Percentiles rank a stretch among this genome's conserved stretches.
These are phyloP conservation scores for Rhea americana DNA, from an alignment of 2,113 vertebrate genomes.

Conservation along the genomic window DNA sequence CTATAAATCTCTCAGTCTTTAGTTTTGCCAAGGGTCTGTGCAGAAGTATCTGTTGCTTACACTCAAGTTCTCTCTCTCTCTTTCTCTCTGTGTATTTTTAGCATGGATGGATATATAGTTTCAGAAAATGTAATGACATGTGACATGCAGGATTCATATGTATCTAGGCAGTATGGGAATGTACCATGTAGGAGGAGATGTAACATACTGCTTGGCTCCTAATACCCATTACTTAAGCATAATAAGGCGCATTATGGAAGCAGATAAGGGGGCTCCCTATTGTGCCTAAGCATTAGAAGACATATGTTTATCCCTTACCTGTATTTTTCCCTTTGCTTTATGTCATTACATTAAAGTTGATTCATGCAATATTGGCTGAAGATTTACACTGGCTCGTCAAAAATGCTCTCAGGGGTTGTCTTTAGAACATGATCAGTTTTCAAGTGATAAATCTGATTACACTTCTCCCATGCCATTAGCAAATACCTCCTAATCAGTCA, in stretches of 20 bases:
- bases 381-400: not conserved
- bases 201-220: conserved; percentile 70
- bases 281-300: conserved; percentile 48
- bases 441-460: not conserved
- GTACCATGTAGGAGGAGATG: conserved; percentile 68
- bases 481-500: not conserved
- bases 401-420: not conserved
- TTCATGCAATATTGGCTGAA: not conserved
- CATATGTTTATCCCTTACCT: conserved; percentile 47
- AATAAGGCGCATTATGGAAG: conserved; percentile 68
- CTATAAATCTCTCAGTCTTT: conserved; percentile 30
- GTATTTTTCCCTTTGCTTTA: not conserved
- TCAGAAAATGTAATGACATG: conserved; percentile 71
- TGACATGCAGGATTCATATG: conserved; percentile 66
- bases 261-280: conserved; percentile 59
- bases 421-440: not conserved
- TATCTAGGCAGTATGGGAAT: conserved; percentile 68
- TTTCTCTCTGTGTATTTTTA: conserved; percentile 58
- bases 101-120: conserved; percentile 55
- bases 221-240: conserved; percentile 70
- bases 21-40: conserved; percentile 59
- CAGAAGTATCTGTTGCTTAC: conserved; percentile 69
- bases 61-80: conserved; percentile 45
- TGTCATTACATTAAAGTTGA: not conserved
- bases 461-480: not conserved